Base-by-base conservation (phyloP, 2,797 vertebrate genomes). In the Gila robusta region DNA sequence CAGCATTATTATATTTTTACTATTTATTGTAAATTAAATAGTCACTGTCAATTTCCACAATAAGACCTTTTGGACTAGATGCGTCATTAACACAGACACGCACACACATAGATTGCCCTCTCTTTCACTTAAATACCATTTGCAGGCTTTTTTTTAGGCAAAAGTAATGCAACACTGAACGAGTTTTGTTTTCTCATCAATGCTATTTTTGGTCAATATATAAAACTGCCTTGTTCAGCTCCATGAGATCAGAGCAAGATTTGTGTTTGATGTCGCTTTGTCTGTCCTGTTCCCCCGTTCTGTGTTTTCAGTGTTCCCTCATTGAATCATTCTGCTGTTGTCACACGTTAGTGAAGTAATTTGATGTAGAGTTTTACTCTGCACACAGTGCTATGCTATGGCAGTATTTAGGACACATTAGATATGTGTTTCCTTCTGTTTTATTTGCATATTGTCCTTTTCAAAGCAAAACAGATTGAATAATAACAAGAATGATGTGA, bases 231-330 rank as follows among this genome's bases (percentile, higher is more conserved):
- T 70, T 1, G 7, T 52, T 54, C 12, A 21, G 19, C 37, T n/a
- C 21, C 21, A 41, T 47, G 70, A 44, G 41, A 3, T 59, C 35
- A 71, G 67, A 16, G 52, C 74, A 62, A 54, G 11, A 72, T 74
- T 28, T 64, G 59, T 84, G 39, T 88, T 82, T 83, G 74, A 85
- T 89, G 79, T 88, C 72, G 52, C 71, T 87, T 74, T 39, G 26
- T 83, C 44, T 81, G 86, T 85, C 66, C 19, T 91, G 81, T 87
- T 87, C 74, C 76, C 77, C 77, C 66, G 83, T 90, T 87, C 39
- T 87, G 79, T 90, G 74, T 88, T 89, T 62, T 84, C 85, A 54
- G 67, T 80, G 56, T 49, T 69, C 12, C 5, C 26, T 64, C 32
- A 69, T 47, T 69, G 12, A 78, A 10, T 21, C 64, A 39, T 76